Percentiles rank a stretch among this genome's conserved stretches.
Conservation (phyloP, 1,140 invertebrate genomes). For the Drosophila guanche region DNA sequence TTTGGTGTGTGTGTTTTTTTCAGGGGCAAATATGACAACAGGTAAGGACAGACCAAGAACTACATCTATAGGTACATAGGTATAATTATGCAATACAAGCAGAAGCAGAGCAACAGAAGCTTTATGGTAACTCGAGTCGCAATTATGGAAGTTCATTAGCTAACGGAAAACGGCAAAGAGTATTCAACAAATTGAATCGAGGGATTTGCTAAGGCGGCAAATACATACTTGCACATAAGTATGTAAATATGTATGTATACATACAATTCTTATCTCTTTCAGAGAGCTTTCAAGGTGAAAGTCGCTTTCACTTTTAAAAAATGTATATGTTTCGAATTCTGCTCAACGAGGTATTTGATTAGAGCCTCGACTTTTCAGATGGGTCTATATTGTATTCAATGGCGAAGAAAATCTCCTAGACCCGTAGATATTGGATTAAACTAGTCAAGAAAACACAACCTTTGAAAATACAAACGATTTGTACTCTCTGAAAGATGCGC, state of each 20-base stretch:
- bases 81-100: constrained; percentile 15
- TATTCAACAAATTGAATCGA: constrained; percentile 60
- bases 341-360: no score
- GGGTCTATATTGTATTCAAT: constrained; percentile 15
- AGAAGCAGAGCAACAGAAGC: constrained; percentile 8
- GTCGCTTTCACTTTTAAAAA: constrained; percentile 47
- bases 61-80: no score
- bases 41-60: constrained; percentile 34
- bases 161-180: constrained; percentile 53
- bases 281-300: constrained; percentile 47
- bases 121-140: constrained; percentile 55
- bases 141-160: constrained; percentile 53
- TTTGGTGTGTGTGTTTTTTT: constrained; percentile 28
- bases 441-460: no score
- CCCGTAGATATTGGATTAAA: no score
- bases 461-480: no score
- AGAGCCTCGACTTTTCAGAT: no score
- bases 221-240: constrained; percentile 4
- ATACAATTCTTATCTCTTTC: constrained; percentile 36
- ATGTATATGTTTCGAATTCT: constrained; percentile 71
- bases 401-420: constrained; percentile 1
- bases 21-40: constrained; percentile 58
- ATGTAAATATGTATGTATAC: constrained; percentile 8
- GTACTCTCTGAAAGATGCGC: no score
- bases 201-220: constrained; percentile 10